phyloP scores from a whole-genome alignment of 2,113 vertebrate species.

The Isichthys henryi region DNA sequence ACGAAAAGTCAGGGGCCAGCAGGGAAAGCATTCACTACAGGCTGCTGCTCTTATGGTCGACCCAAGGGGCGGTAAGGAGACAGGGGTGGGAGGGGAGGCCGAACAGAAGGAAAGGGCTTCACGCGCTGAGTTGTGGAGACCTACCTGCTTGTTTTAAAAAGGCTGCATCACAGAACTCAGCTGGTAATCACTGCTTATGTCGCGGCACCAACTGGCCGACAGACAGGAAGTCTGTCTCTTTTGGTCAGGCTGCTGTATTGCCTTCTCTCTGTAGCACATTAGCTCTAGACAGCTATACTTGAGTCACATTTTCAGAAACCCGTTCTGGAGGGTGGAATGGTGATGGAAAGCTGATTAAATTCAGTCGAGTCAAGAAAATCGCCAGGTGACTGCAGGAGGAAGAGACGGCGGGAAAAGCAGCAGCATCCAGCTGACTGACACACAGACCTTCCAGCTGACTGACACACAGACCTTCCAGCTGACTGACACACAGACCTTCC shows the following conservation, averaged over 20 bases:
- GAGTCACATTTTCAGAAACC: neutral
- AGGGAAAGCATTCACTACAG: neutral
- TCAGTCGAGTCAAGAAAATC: neutral
- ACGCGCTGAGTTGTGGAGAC: neutral
- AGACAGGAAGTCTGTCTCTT: neutral
- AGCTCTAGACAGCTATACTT: constrained; percentile 2
- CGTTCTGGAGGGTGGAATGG: neutral
- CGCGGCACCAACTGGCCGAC: neutral
- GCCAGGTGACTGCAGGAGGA: neutral
- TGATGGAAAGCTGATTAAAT: constrained; percentile 2
- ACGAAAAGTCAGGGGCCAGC: neutral
- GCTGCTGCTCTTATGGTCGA: neutral
- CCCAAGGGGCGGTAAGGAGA: neutral
- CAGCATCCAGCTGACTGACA: neutral
- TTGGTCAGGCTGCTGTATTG: neutral
- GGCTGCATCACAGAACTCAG: neutral
- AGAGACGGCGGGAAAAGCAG: neutral
- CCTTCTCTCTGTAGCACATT: neutral
- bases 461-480: neutral
- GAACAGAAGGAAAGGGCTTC: neutral
- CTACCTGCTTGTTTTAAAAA: neutral
- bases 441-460: neutral
- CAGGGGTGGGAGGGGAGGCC: too few relatives aligned
- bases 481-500: neutral
- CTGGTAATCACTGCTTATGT: neutral